Evolutionary conservation across 2,888 invertebrate species (phyloP), one percentile per base, ranked within the genome.

Genomic region (Polietes domitor): DNA sequence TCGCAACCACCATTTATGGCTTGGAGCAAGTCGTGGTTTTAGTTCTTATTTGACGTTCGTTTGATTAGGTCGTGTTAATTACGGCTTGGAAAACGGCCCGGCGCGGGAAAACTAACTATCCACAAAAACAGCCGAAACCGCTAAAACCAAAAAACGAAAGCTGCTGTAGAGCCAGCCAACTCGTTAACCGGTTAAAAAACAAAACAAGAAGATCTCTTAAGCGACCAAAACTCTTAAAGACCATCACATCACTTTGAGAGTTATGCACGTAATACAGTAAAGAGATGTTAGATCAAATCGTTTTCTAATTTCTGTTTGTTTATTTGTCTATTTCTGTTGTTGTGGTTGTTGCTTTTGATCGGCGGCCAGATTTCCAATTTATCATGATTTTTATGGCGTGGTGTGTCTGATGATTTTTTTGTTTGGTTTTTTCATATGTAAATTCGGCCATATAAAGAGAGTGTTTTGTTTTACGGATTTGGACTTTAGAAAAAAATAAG

Each of bases 11-110:
- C 75, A 2, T 47, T 47, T 15, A 79, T 77, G 77, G 78, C 78
- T 84, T 76, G 61, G 80, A 80, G 76, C 71, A 47, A 47, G 73
- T 78, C 74, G 77, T 37, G 70, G 81, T 77, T 85, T 83, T 85
- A 87, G 87, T 87, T 87, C 86, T 86, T 86, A 84, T 76, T 85
- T 85, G 81, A 83, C 83, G 79, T 81, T 85, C 86, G 85, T 79
- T 77, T 77, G 79, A 79, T 85, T 24, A 75, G 77, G 87, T 84
- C 68, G 84, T 83, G 37, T 65, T 70, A 12, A 5, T 58, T 58
- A 15, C 12, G 76, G 43, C 28, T 55, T 77, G 58, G 43, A 19
- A 32, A 7, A 32, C 7, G 37, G 9, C 37, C 43, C 19, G 26
- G 17, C 21, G 47, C 24, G 28, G 12, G 26, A 15, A 50, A 50